Base-by-base conservation (phyloP, 2,888 invertebrate genomes). In the Sminthurinus aureus region DNA sequence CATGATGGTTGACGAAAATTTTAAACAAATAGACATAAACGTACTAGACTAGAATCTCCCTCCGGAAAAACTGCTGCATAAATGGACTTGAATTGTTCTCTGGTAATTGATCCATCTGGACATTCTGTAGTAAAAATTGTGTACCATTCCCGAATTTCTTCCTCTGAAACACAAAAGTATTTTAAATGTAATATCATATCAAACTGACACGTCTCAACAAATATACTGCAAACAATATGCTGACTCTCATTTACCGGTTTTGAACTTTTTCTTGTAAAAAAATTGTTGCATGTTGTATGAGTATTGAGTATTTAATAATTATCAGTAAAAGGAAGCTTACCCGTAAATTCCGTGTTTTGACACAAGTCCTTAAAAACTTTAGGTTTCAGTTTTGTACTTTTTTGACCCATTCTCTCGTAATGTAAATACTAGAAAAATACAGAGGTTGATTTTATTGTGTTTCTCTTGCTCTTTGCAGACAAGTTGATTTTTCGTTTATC, bases 61-160 rank as follows among this genome's bases (percentile, higher is more conserved):
- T 98, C 98, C 0, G 99, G 99, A 90, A 99, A 99, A 91, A 99
- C 99, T 91, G 99, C 98, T 87, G 98, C 98, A 91, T 98, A 98
- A 90, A 99, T 98, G 92, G 98, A 98, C 91, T 99, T 98, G 91
- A 99, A 99, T 91, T 99, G 98, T 90, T 98, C 98, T 83, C 98
- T 98, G 78, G 97, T 96, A 87, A 99, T 93, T 90, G 98, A 96
- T 84, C 98, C 98, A 90, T 95, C 96, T 22, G 98, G 98, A 90
- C 98, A 99, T 91, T 99, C 98, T 91, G 98, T 98, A 88, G 98
- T 91, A 91, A 99, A 99, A 84, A 98, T 98, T 92, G 98, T 97
- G 92, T 99, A 99, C 99, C 99, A 99, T 92, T 99, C 98, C 91
- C 98, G 97, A 90, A 98, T 97, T 92, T 98, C 98, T 82, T 97